Evolutionary conservation across 2,888 invertebrate genomes (phyloP), one percentile per base, ranked within the genome.

Genomic region (Coenonympha glycerion): DNA sequence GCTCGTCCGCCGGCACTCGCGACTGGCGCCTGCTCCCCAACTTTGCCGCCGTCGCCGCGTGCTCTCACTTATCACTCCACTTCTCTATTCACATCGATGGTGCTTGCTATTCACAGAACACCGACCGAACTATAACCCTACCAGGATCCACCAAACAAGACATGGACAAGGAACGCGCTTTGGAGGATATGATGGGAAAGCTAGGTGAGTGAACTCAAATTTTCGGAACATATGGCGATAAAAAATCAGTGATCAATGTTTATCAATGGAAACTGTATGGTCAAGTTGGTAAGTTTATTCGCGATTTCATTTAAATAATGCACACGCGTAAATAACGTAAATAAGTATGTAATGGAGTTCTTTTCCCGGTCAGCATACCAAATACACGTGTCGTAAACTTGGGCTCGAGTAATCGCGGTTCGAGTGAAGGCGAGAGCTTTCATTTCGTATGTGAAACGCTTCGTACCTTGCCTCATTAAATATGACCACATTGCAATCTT

Each of bases 171-270:
- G 91, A 91, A 78, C 88, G 84, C 65, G 90, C 90, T 21, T 69
- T 91, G 48, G 91, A 91, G 68, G 91, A 90, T 62, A 88, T 91
- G 71, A 91, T 91, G 91, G 90, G 89, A 64, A 90, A 90, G 71
- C 77, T 91, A 64, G 91, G 91, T 91, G 65, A 89, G 87, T 78
- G 49, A 41, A 45, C 37, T 37, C 6, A 22, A 36, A 21, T 16
- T 41, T 50, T 47, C 18, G 33, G 26, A 74, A 62, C 79, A 78
- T 79, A 77, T 79, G 76, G 72, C n/a, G n/a, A 55, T 13, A 24
- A 8, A 31, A 33, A n/a, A 16, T 33, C 6, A 13, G 3, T 26
- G 6, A 30, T 30, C 13, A 9, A 5, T n/a, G 1, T 3, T 1
- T 22, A 39, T 37, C 13, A 13, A 9, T 45, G 34, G 22, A 26